Conservation (phyloP, 2,797 vertebrate genomes). For the Rhynchonycteris naso region DNA sequence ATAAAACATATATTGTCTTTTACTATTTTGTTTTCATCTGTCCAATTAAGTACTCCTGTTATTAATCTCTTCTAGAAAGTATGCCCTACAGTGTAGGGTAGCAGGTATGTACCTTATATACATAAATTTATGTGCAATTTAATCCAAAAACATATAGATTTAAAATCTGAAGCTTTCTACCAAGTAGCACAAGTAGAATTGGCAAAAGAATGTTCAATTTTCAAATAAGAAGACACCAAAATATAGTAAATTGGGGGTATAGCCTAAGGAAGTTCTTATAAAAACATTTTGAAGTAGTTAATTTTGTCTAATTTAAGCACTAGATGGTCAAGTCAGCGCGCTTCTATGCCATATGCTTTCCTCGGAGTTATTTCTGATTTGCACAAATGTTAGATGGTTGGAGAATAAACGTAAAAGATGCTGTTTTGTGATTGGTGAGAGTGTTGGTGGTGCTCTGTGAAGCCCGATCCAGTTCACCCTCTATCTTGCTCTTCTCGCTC, state of each 20-base stretch:
- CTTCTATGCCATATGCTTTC: constrained; percentile 48
- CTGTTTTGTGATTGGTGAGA: constrained; percentile 15
- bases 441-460: neutral
- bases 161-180: neutral
- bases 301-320: constrained; percentile 60
- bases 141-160: neutral
- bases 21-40: neutral
- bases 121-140: constrained; percentile 30
- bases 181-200: constrained; percentile 37
- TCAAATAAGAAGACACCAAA: constrained; percentile 37
- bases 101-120: neutral
- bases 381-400: constrained; percentile 58
- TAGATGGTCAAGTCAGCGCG: constrained; percentile 49
- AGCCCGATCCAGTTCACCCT: neutral
- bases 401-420: constrained; percentile 58
- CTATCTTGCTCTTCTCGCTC: neutral
- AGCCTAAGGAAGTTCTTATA: constrained; percentile 16
- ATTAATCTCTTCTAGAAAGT: constrained; percentile 17
- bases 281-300: constrained; percentile 54
- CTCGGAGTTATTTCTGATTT: constrained; percentile 66
- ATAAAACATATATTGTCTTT: neutral
- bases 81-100: neutral
- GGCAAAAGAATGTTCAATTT: constrained; percentile 13
- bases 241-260: neutral
- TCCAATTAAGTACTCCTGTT: neutral